Conservation (phyloP, 2,113 vertebrate genomes). For the Gymnarchus niloticus region DNA sequence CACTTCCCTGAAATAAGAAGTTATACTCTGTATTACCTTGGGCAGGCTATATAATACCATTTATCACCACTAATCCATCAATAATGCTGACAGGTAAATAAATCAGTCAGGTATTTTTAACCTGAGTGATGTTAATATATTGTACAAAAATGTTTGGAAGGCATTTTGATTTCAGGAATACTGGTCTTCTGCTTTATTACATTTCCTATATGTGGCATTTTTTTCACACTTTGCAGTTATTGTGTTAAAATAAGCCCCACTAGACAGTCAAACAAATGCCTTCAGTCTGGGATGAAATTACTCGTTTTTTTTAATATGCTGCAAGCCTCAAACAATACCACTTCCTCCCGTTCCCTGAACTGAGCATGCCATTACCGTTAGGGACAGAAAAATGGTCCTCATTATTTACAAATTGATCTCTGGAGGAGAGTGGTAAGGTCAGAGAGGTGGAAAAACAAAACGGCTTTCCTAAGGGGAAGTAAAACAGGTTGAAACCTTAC, state of each 20-base stretch:
- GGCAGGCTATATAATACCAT: neutral
- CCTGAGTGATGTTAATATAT: neutral
- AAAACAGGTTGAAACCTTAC: neutral
- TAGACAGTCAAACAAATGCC: neutral
- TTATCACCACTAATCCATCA: neutral
- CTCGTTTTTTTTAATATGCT: too few species aligned
- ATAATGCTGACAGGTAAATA: neutral
- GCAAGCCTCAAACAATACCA: neutral
- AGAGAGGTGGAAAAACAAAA: neutral
- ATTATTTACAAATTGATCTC: neutral
- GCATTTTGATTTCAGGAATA: neutral
- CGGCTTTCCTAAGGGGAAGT: too few species aligned
- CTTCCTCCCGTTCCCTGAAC: neutral
- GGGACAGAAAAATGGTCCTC: neutral
- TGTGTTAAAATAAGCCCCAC: neutral
- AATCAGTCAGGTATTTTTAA: neutral
- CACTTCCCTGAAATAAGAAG: neutral
- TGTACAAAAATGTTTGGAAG: neutral
- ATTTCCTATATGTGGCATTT: neutral
- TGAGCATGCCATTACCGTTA: neutral
- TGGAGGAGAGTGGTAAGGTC: neutral
- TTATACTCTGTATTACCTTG: neutral
- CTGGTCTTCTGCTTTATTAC: neutral
- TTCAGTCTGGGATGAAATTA: neutral
- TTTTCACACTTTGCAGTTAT: neutral